Conservation (phyloP, 1,140 invertebrate species). For the Tetraneura akinire region DNA sequence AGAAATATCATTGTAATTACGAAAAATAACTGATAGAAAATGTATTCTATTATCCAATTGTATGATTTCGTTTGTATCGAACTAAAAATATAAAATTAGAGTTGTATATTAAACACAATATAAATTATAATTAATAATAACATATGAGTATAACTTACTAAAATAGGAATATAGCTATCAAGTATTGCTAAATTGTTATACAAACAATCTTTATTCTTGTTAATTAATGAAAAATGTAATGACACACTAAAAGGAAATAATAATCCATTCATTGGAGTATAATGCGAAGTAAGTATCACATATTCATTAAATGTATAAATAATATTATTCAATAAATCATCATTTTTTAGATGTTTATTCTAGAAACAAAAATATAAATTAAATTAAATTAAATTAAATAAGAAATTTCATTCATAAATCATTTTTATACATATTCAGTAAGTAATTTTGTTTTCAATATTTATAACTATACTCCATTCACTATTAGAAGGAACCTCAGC, state of each 20-base stretch:
- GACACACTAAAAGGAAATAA: background rate
- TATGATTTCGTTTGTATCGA: background rate
- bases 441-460: no score
- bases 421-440: no score
- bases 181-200: slow-evolving; percentile 17
- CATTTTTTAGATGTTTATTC: background rate
- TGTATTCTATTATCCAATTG: background rate
- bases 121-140: background rate
- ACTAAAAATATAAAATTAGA: slow-evolving; percentile 12
- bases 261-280: background rate
- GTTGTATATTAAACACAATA: background rate
- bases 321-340: background rate
- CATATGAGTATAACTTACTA: background rate
- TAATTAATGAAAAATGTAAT: slow-evolving; percentile 4
- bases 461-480: no score
- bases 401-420: no score
- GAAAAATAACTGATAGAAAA: background rate
- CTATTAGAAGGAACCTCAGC: no score
- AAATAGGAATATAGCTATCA: background rate
- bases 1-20: background rate
- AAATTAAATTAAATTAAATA: background rate
- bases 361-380: background rate
- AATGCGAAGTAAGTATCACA: background rate
- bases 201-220: background rate
- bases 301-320: background rate